Evolutionary conservation across 2,888 invertebrate genomes (phyloP), one percentile per base, ranked within the genome.

Genomic region (Esperia sulphurella): DNA sequence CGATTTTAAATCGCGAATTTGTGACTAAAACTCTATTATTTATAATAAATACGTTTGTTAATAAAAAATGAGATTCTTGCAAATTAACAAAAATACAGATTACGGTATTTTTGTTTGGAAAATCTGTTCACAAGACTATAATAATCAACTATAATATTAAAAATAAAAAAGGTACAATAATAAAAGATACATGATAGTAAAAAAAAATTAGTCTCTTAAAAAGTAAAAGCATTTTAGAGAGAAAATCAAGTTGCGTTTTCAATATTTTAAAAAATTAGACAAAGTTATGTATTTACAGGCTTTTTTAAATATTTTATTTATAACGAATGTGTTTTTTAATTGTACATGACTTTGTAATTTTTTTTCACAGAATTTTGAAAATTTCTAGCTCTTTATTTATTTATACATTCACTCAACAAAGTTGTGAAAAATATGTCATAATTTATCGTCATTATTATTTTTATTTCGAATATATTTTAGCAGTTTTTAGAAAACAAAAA

Each of bases 131-230:
- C 49, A 43, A 52, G 47, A 46, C 29, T 6, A 33, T 21, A n/a
- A 50, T 44, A 41, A 33, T 51, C n/a, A 48, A 55, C 8, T 9
- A 35, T 9, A 2, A 35, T 35, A 35, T n/a, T n/a, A n/a, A n/a
- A n/a, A 21, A n/a, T 31, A 48, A 49, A 46, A 50, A 43, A 48
- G 47, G 44, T 45, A 47, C 43, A 21, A 10, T 41, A 48, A 51
- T 47, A 51, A 46, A 53, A 44, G 50, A 51, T 53, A 47, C 28
- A 45, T 28, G 44, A 38, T 43, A 37, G 33, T 39, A 48, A 54
- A 52, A 52, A 51, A 48, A 43, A 52, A 54, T 58, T 58, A 60
- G 57, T 58, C 49, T 51, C 54, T 56, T 54, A 55, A 50, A 50
- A 48, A 50, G 51, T 59, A 50, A 53, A 57, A 45, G 7, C 51